Evolutionary conservation across 2,888 invertebrate species (phyloP).

Genomic region (Incurvaria masculella): DNA sequence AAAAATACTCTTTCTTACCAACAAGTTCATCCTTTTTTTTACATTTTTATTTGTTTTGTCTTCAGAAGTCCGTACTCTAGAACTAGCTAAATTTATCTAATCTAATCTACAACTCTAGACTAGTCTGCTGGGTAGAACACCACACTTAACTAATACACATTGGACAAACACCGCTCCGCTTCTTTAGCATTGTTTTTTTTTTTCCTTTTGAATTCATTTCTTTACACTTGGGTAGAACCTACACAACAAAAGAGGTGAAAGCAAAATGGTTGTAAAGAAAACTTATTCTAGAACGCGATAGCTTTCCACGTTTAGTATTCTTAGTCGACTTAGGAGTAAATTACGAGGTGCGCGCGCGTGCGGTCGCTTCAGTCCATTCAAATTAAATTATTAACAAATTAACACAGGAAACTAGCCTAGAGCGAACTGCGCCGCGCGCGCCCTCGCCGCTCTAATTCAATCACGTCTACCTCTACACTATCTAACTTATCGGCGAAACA

Average conservation of each 20-base stretch:
- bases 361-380: slow-evolving; percentile 49
- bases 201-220: slow-evolving; percentile 36
- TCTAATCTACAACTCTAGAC: slow-evolving; percentile 57
- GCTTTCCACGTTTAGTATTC: slow-evolving; percentile 29
- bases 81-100: slow-evolving; percentile 57
- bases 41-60: slow-evolving; percentile 54
- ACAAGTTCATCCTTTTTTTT: slow-evolving; percentile 61
- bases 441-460: slow-evolving; percentile 31
- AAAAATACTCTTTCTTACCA: slow-evolving; percentile 64
- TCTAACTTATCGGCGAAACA: slow-evolving; percentile 52
- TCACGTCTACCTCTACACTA: slow-evolving; percentile 42
- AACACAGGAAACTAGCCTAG: slow-evolving; percentile 53
- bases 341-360: slow-evolving; percentile 26
- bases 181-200: slow-evolving; percentile 31
- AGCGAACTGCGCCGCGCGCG: slow-evolving; percentile 29
- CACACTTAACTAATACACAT: slow-evolving; percentile 54
- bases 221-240: slow-evolving; percentile 54
- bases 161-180: slow-evolving; percentile 54
- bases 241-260: slow-evolving; percentile 56
- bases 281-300: slow-evolving; percentile 48
- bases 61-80: slow-evolving; percentile 60
- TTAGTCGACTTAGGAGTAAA: slow-evolving; percentile 20
- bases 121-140: slow-evolving; percentile 56
- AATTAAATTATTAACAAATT: slow-evolving; percentile 57
- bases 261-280: slow-evolving; percentile 51